Evolutionary conservation across 2,888 invertebrate species (phyloP), one percentile per base, ranked within the genome.

Genomic region (Drosophila prolongata): DNA sequence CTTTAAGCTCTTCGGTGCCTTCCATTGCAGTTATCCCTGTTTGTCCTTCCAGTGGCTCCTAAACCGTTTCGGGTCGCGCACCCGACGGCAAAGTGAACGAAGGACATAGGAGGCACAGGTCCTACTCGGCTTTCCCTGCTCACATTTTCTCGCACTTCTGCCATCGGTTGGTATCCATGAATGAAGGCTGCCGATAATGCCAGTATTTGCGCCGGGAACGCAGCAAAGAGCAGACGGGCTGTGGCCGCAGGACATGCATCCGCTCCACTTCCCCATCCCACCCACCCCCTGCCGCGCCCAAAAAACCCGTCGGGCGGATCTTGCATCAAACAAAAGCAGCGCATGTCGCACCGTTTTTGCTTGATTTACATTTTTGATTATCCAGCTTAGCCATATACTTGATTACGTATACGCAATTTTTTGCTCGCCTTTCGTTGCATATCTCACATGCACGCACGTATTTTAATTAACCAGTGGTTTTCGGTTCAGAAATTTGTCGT

Each of bases 21-120:
- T 85, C 85, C 85, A 86, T 67, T 89, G 80, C 76, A 76, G 70
- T 74, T 89, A 87, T 85, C 72, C 85, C 89, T 78, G 85, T 87
- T 79, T 76, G 67, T 59, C 55, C 75, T 80, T 85, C 83, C 88
- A 87, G 56, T 77, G 73, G 65, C 80, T 88, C 54, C 73, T 75
- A 82, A 79, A 82, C 83, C 79, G 74, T 53, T 65, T 65, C 65
- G 40, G 72, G 47, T 67, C 73, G 68, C 69, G 57, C 65, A 74
- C 11, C 70, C 71, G 79, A 76, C 60, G 13, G 11, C 37, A 44
- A 77, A 69, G 67, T 66, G 55, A 65, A 64, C 80, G 82, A 81
- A 76, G 65, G 53, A 44, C 70, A 58, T 54, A 67, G 37, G 38
- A 38, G 50, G 52, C 14, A 42, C 62, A 61, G 58, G 54, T 42